Conservation (phyloP, 2,888 invertebrate genomes). For the Quadroppia sp. region DNA sequence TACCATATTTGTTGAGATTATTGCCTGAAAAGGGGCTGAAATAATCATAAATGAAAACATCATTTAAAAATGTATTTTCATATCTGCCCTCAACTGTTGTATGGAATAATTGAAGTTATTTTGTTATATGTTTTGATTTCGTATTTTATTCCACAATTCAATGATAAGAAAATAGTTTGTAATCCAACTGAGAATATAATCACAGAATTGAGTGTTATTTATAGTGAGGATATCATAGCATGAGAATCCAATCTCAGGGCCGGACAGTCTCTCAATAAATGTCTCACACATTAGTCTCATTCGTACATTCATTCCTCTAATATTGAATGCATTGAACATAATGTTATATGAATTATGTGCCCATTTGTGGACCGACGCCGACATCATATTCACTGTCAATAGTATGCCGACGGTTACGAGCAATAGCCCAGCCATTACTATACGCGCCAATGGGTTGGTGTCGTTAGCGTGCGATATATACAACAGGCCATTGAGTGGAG, state of each 20-base stretch:
- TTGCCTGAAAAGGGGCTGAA: too few species aligned
- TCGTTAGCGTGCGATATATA: conserved; percentile 1
- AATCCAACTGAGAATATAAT: neutral
- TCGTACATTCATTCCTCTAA: too few species aligned
- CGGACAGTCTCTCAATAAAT: neutral
- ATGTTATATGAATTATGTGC: neutral
- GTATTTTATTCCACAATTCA: neutral
- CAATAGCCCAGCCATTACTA: neutral
- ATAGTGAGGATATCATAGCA: neutral
- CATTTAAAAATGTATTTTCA: too few species aligned
- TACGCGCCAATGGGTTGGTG: neutral
- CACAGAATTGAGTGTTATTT: neutral
- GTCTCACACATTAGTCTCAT: too few species aligned
- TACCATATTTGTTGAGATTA: too few species aligned
- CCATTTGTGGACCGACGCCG: neutral
- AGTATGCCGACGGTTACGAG: neutral
- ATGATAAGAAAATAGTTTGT: neutral
- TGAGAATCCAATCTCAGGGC: neutral
- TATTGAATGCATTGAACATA: too few species aligned
- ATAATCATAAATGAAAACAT: too few species aligned
- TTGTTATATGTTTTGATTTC: too few species aligned
- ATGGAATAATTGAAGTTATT: too few species aligned
- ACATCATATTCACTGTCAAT: neutral
- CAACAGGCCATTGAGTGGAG: neutral
- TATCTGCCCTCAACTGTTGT: too few species aligned